phyloP scores from a whole-genome alignment of 2,113 vertebrate genomes.

The Pygoscelis adeliae region DNA sequence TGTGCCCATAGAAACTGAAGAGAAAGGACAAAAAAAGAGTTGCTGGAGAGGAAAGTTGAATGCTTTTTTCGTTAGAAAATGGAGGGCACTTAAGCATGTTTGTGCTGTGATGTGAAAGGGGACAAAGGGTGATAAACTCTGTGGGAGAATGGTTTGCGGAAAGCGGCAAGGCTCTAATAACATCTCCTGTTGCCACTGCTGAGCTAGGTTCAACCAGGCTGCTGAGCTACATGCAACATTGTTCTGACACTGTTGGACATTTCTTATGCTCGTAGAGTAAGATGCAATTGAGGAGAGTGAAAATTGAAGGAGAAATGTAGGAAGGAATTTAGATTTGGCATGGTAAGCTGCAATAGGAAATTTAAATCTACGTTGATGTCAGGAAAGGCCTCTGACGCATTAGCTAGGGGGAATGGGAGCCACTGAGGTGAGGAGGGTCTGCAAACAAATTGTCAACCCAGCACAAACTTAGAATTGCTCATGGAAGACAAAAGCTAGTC shows the following conservation, averaged over 20 bases:
- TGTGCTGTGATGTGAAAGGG: not conserved
- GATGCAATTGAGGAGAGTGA: not conserved
- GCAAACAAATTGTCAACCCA: not conserved
- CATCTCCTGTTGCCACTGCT: not conserved
- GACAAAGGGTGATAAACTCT: not conserved
- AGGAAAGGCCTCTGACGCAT: not conserved
- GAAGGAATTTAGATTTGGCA: not conserved
- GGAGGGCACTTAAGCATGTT: not conserved
- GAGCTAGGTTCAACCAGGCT: not conserved
- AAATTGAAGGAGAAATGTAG: not conserved
- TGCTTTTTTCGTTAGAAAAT: not conserved
- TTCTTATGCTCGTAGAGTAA: not conserved
- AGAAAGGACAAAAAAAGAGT: not conserved
- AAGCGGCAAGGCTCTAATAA: not conserved
- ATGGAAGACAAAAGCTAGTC: not conserved
- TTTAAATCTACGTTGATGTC: not conserved
- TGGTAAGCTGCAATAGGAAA: not conserved
- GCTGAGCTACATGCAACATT: not conserved
- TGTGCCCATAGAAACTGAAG: not conserved
- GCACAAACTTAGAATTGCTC: not conserved
- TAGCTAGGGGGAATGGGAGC: not conserved
- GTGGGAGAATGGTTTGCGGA: not conserved
- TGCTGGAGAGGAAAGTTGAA: not conserved
- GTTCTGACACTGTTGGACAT: not conserved
- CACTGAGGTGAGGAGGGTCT: not conserved